phyloP scores from a whole-genome alignment of 2,113 vertebrate species.

The Trichechus manatus region DNA sequence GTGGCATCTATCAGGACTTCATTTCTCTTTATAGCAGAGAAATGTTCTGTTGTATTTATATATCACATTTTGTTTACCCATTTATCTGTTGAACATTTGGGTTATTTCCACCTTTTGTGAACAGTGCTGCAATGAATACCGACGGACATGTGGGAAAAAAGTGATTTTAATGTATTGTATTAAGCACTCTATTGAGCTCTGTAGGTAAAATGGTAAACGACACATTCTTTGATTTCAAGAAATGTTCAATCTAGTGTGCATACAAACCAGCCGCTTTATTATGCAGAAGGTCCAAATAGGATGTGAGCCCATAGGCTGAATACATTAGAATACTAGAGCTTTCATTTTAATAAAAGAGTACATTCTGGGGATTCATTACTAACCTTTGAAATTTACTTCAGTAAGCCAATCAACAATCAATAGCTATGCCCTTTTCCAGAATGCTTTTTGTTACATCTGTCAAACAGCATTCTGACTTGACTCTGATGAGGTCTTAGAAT shows the following conservation, averaged over 20 bases:
- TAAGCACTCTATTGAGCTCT: not conserved
- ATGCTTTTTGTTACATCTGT: not conserved
- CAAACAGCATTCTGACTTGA: not conserved
- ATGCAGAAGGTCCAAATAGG: not conserved
- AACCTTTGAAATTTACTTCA: not conserved
- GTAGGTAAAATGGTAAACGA: slow-evolving; percentile 18
- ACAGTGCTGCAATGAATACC: not conserved
- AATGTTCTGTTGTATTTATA: not conserved
- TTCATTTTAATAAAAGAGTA: not conserved
- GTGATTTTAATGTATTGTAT: not conserved
- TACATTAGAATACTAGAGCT: not conserved
- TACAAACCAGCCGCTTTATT: not conserved
- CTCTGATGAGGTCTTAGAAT: not conserved
- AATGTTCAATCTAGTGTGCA: not conserved
- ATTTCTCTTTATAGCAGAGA: not conserved
- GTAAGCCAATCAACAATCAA: not conserved
- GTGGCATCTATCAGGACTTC: not conserved
- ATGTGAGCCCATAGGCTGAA: not conserved
- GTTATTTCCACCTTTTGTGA: not conserved
- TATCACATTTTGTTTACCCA: not conserved
- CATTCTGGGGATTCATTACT: not conserved
- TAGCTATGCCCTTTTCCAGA: not conserved
- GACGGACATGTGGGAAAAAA: not conserved
- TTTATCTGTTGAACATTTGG: not conserved
- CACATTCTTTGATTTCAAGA: not conserved